Percentiles rank a stretch among this genome's conserved stretches.
phyloP scores from a whole-genome alignment of 2,113 vertebrate genomes.

The Paracanthobrama guichenoti region DNA sequence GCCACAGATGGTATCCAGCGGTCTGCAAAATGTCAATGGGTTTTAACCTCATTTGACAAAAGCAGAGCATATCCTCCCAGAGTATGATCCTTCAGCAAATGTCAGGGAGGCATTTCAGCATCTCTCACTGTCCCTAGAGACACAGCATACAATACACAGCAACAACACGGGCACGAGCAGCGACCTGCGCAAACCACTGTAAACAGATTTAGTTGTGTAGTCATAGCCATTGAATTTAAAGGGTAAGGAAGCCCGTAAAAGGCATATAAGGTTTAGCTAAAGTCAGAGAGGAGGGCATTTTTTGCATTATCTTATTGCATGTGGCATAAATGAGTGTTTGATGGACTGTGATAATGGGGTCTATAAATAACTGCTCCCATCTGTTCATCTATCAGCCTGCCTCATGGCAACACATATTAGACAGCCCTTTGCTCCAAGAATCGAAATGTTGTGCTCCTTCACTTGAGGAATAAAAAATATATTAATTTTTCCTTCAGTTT shows the following conservation, averaged over 20 bases:
- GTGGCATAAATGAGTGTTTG: slow-evolving; percentile 58
- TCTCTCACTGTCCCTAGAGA: slow-evolving; percentile 38
- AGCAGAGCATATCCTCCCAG: slow-evolving; percentile 35
- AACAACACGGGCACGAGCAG: slow-evolving; percentile 20
- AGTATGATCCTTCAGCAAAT: slow-evolving; percentile 54
- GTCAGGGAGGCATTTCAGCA: slow-evolving; percentile 51
- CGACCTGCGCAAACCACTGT: background rate
- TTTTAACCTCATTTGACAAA: slow-evolving; percentile 58
- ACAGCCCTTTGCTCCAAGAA: slow-evolving; percentile 37
- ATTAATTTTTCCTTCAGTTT: background rate
- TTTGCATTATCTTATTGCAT: slow-evolving; percentile 53
- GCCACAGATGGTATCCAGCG: slow-evolving; percentile 45
- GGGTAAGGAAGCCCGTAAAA: background rate
- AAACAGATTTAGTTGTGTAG: slow-evolving; percentile 22
- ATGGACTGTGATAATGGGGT: slow-evolving; percentile 61
- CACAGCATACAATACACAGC: slow-evolving; percentile 27
- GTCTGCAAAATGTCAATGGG: slow-evolving; percentile 55
- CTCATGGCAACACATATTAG: slow-evolving; percentile 50
- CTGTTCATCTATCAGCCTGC: slow-evolving; percentile 57
- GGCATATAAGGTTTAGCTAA: background rate
- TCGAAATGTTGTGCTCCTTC: slow-evolving; percentile 11
- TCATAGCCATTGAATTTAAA: background rate
- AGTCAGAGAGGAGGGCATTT: slow-evolving; percentile 29
- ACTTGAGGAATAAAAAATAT: background rate
- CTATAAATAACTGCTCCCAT: slow-evolving; percentile 62